phyloP scores from a whole-genome alignment of 1,140 invertebrate genomes.

The Hycleus phaleratus region DNA sequence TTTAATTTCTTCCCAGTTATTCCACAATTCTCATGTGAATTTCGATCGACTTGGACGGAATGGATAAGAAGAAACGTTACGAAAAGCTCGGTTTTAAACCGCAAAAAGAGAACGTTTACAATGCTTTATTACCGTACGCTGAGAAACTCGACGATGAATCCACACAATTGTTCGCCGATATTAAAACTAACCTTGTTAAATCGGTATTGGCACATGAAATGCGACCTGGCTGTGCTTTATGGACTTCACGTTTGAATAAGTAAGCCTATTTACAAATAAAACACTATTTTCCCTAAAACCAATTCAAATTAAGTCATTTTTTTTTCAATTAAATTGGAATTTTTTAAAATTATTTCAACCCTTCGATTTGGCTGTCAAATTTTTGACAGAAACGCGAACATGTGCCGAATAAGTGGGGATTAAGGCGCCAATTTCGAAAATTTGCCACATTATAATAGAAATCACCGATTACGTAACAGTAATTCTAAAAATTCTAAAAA shows the following conservation, averaged over 20 bases:
- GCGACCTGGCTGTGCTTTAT: conserved; percentile 55
- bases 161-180: conserved; percentile 48
- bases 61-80: conserved; percentile 23
- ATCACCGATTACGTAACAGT: too few relatives aligned
- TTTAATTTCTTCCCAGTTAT: too few relatives aligned
- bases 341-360: not conserved
- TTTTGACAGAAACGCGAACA: not conserved
- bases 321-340: not conserved
- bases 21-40: too few relatives aligned
- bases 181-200: conserved; percentile 61
- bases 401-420: too few relatives aligned
- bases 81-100: conserved; percentile 38
- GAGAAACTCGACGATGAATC: conserved; percentile 58
- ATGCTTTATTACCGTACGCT: conserved; percentile 60
- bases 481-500: too few relatives aligned
- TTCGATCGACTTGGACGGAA: conserved; percentile 27
- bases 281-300: not conserved
- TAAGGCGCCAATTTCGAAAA: too few relatives aligned
- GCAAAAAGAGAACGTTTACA: conserved; percentile 58
- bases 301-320: not conserved
- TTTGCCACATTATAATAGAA: too few relatives aligned
- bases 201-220: conserved; percentile 60
- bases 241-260: conserved; percentile 56
- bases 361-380: not conserved
- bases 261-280: conserved; percentile 37